Percentiles rank a stretch among this genome's conserved stretches.
Evolutionary conservation across 2,888 invertebrate species (phyloP).

Genomic region (Acronicta alni): DNA sequence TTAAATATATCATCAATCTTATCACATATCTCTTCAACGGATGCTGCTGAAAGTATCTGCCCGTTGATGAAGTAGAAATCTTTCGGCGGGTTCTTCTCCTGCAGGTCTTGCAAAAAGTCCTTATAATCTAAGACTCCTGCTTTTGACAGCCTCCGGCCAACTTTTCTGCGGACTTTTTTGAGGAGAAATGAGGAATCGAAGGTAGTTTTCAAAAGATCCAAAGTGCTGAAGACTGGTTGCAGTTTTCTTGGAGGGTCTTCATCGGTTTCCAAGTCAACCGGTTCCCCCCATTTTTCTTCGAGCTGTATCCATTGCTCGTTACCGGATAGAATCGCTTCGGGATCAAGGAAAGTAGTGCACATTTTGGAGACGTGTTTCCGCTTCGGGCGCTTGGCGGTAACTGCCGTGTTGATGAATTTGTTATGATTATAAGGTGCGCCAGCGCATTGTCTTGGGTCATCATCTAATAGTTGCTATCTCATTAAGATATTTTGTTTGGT

Average conservation of each 20-base stretch:
- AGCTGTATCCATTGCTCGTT: constrained; percentile 81
- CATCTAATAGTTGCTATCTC: constrained; percentile 23
- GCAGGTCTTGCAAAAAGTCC: constrained; percentile 74
- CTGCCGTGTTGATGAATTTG: constrained; percentile 24
- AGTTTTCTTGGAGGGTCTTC: constrained; percentile 65
- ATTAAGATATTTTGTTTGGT: constrained; percentile 28
- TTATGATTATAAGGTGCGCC: constrained; percentile 40
- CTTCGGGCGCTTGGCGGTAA: constrained; percentile 21
- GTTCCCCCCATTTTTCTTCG: constrained; percentile 79
- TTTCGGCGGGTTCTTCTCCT: constrained; percentile 59
- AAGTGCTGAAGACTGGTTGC: constrained; percentile 71
- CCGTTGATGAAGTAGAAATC: constrained; percentile 59
- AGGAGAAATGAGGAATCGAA: constrained; percentile 81
- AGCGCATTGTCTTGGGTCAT: constrained; percentile 41
- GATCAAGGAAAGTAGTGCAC: constrained; percentile 66
- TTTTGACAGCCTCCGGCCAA: constrained; percentile 70
- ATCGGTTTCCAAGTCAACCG: constrained; percentile 80
- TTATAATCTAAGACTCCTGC: constrained; percentile 72
- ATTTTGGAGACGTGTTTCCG: constrained; percentile 41
- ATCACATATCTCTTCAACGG: constrained; percentile 79
- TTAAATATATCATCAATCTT: constrained; percentile 81
- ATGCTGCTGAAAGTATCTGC: constrained; percentile 76
- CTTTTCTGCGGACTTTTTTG: constrained; percentile 72
- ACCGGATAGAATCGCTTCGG: constrained; percentile 74
- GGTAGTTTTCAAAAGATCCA: constrained; percentile 75